These are phyloP conservation scores for Aporophyla nigra DNA, from an alignment of 2,888 invertebrate genomes.

Conservation along the genomic window DNA sequence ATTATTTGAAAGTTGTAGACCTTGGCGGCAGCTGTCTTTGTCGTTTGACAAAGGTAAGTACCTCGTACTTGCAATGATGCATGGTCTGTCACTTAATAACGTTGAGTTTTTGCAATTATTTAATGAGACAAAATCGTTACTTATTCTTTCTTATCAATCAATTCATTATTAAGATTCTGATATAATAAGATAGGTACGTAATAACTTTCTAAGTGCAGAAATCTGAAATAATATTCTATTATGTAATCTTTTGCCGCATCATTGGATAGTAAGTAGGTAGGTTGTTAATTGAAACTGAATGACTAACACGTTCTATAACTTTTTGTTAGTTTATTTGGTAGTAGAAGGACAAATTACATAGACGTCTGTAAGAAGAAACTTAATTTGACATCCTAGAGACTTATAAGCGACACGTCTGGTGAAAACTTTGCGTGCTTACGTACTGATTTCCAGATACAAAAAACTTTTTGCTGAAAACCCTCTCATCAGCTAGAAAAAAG, in stretches of 20 bases:
- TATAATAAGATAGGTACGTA: not conserved
- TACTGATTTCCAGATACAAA: too few species aligned
- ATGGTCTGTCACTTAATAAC: conserved; percentile 17
- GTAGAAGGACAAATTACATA: too few species aligned
- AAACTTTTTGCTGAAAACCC: too few species aligned
- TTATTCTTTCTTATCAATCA: not conserved
- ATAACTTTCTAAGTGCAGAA: not conserved
- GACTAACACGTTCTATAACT: too few species aligned
- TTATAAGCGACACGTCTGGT: too few species aligned
- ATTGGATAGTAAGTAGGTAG: too few species aligned
- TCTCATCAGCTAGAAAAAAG: too few species aligned
- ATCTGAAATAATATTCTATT: not conserved
- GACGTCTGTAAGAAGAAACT: too few species aligned
- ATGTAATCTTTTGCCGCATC: not conserved
- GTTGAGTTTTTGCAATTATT: not conserved
- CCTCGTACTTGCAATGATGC: conserved; percentile 13
- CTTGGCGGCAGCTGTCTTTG: conserved; percentile 38
- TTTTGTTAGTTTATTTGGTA: too few species aligned
- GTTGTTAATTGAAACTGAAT: too few species aligned
- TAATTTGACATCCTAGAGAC: too few species aligned
- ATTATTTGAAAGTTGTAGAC: conserved; percentile 58
- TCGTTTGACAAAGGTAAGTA: conserved; percentile 40
- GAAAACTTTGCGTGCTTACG: too few species aligned
- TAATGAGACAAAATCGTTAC: conserved; percentile 2
- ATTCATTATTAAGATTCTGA: not conserved